Evolutionary conservation across 2,113 vertebrate species (phyloP), one percentile per base, ranked within the genome.

Genomic region (Lepisosteus oculatus): DNA sequence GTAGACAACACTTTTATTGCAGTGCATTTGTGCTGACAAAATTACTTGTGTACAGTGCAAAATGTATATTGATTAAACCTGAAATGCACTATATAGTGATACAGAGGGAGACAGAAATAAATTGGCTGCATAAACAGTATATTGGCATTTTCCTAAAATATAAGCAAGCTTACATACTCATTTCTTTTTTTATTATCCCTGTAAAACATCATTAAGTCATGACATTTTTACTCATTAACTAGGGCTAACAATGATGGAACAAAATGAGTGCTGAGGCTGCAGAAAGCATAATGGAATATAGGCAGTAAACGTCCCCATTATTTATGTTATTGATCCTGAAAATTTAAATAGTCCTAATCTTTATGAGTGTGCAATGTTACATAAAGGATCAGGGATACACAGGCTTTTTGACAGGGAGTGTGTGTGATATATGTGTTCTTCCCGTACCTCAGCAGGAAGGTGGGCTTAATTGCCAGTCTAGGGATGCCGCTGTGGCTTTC

Each of bases 121-220:
- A 13, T 29, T 12, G 69, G 69, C 73, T 77, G 79, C 45, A 80
- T 71, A 61, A 76, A 76, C 77, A 74, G 43, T 76, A 57, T 74
- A 72, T 6, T 8, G 56, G 65, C 44, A 72, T 79, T 65, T 76
- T 79, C 71, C 68, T 72, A 63, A 14, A 9, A 51, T 51, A 51
- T 51, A 9, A 51, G 5, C 47, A 51, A 51, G 47, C 47, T 51
- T 51, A 9, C 47, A 51, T 51, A 51, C 5, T 51, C 47, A 51
- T 51, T 51, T 51, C 47, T 51, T 51, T 51, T 83, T 70, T 77
- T 3, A 69, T 51, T 71, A 69, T 74, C 8, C 72, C 66, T 79
- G 43, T 62, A 44, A 68, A 72, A 70, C 45, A 74, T 73, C 6
- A 70, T 65, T 72, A 72, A 65, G 65, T 69, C 55, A 56, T 79